A percentile compares a stretch with the other conserved stretches of the same genome.
Evolutionary conservation across 2,797 vertebrate genomes (phyloP).

Genomic region (Sebastes paucispinis): DNA sequence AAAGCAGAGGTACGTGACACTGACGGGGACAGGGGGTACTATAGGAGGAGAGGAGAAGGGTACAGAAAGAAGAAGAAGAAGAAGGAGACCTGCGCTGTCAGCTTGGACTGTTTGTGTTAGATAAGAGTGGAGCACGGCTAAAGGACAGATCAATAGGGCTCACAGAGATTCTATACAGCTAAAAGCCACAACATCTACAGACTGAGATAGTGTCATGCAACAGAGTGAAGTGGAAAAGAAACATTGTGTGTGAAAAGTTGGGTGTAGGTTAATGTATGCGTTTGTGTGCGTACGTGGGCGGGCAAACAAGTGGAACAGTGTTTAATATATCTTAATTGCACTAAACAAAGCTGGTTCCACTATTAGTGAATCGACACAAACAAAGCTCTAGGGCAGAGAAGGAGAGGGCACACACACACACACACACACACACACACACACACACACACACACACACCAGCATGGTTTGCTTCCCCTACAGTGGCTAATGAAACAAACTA

Average conservation of each 20-base stretch:
- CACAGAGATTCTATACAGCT: slow-evolving; percentile 5
- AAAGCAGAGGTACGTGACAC: slow-evolving; percentile 17
- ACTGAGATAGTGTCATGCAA: slow-evolving; percentile 13
- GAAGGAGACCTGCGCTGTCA: slow-evolving; percentile 22
- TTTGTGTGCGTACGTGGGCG: neutral
- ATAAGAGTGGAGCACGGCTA: slow-evolving; percentile 37
- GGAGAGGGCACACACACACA: slow-evolving; percentile 12
- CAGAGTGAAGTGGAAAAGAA: neutral
- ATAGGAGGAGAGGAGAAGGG: neutral
- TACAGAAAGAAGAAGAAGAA: neutral
- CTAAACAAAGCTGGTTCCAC: slow-evolving; percentile 24
- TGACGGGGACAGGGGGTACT: neutral
- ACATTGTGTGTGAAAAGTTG: neutral
- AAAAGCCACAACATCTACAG: slow-evolving; percentile 9
- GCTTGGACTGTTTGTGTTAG: slow-evolving; percentile 35
- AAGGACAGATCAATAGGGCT: slow-evolving; percentile 49
- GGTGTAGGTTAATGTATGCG: neutral
- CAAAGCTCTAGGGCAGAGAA: slow-evolving; percentile 32
- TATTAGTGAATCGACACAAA: slow-evolving; percentile 39
- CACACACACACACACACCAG: slow-evolving; percentile 2
- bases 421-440: slow-evolving; percentile 24
- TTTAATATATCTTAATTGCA: slow-evolving; percentile 59
- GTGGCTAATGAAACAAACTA: slow-evolving; percentile 65
- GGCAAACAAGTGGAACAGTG: slow-evolving; percentile 20
- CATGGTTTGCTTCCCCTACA: slow-evolving; percentile 33